Percentiles rank a stretch among this genome's conserved stretches.
These are phyloP conservation scores for Calosoma granatense DNA, from an alignment of 1,140 invertebrate genomes.

Conservation along the genomic window DNA sequence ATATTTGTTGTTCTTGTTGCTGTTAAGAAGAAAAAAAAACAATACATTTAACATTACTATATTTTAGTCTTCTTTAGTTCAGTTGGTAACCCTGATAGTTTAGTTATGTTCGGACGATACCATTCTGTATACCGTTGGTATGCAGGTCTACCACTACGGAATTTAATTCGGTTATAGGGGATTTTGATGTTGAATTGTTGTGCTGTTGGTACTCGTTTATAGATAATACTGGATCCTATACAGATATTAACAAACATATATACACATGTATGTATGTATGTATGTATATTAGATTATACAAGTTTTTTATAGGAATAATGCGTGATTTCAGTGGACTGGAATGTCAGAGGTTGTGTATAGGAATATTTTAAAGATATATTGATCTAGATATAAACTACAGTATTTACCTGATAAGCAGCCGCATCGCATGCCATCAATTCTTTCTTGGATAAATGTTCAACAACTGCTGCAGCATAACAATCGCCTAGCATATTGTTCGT, in stretches of 20 bases:
- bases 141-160: not conserved
- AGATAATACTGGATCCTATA: not conserved
- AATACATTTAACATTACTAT: not conserved
- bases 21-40: too few species aligned
- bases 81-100: too few species aligned
- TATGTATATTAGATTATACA: too few species aligned
- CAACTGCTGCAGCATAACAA: constrained; percentile 75
- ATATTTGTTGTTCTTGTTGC: too few species aligned
- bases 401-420: constrained; percentile 45
- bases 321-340: too few species aligned
- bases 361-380: too few species aligned
- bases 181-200: not conserved
- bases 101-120: not conserved
- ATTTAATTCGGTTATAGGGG: constrained; percentile 1
- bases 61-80: not conserved
- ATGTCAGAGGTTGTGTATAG: too few species aligned
- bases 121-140: not conserved
- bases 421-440: constrained; percentile 65
- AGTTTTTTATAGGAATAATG: too few species aligned
- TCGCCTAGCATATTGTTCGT: constrained; percentile 84
- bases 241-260: too few species aligned
- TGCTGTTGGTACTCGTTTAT: constrained; percentile 2
- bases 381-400: too few species aligned
- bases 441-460: constrained; percentile 71
- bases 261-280: too few species aligned